Percentiles rank a stretch among this genome's conserved stretches.
Conservation (phyloP, 2,888 invertebrate genomes). For the Troides aeacus region DNA sequence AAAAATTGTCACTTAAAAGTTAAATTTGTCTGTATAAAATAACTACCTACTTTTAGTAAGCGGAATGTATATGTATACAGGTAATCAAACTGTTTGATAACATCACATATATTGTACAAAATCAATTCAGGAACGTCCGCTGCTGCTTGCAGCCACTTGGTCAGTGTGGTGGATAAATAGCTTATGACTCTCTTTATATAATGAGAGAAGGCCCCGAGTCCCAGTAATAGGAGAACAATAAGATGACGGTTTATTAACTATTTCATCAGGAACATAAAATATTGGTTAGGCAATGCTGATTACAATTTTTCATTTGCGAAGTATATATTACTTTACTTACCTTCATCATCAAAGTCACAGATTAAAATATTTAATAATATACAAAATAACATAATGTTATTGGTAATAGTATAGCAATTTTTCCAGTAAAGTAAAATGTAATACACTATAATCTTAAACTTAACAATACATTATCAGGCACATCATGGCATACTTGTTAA, state of each 20-base stretch:
- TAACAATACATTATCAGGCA: constrained; percentile 51
- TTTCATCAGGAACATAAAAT: constrained; percentile 18
- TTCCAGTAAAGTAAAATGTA: constrained; percentile 4
- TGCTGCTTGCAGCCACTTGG: too few species aligned
- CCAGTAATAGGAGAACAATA: too few species aligned
- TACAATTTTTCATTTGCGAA: neutral
- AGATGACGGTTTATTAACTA: neutral
- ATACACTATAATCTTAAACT: constrained; percentile 33
- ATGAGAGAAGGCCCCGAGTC: too few species aligned
- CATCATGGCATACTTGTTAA: constrained; percentile 54
- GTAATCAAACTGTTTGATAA: constrained; percentile 40
- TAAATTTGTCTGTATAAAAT: constrained; percentile 15
- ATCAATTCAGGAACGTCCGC: too few species aligned
- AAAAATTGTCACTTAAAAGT: constrained; percentile 11
- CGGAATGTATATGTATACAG: constrained; percentile 68
- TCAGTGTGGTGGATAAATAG: too few species aligned
- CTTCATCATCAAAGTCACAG: constrained; percentile 12
- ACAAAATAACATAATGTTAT: neutral
- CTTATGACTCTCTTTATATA: too few species aligned
- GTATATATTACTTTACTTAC: neutral
- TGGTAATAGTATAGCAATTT: neutral
- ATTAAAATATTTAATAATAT: constrained; percentile 1
- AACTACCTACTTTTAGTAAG: constrained; percentile 33
- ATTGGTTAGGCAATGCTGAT: constrained; percentile 4
- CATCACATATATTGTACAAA: neutral